phyloP scores from a whole-genome alignment of 2,113 vertebrate species.

The Nesogale talazaci region DNA sequence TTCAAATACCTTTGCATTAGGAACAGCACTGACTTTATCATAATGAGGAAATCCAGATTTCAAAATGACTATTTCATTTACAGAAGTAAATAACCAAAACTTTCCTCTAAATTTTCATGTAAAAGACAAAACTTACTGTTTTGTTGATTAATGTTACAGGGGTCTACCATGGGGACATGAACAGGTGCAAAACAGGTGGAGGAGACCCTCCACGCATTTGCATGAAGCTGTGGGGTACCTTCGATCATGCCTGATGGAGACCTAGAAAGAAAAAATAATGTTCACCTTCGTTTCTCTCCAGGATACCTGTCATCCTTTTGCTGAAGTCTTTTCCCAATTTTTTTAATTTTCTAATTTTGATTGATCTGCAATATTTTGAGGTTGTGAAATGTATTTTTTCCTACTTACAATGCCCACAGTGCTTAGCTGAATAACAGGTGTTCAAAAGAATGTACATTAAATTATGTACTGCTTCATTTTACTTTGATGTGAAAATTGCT shows the following conservation, averaged over 20 bases:
- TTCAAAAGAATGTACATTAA: not conserved
- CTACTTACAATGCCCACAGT: not conserved
- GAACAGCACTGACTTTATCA: not conserved
- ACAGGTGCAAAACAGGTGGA: conserved; percentile 94
- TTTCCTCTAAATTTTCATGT: not conserved
- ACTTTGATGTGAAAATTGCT: not conserved
- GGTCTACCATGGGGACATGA: conserved; percentile 95
- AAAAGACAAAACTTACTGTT: conserved; percentile 88
- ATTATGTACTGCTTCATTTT: not conserved
- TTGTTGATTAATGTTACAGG: conserved; percentile 95
- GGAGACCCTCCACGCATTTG: conserved; percentile 97
- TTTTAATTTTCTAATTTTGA: too few species aligned
- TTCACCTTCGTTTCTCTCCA: not conserved
- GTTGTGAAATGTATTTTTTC: not conserved
- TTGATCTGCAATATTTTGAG: not conserved
- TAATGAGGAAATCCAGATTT: conserved; percentile 42
- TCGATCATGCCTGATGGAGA: conserved; percentile 99
- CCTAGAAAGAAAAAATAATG: conserved; percentile 82
- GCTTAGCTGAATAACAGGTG: not conserved
- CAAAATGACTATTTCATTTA: not conserved
- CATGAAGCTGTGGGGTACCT: conserved; percentile 97
- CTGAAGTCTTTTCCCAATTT: not conserved
- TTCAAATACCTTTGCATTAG: conserved; percentile 10
- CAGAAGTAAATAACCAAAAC: not conserved
- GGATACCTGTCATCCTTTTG: not conserved